Conservation (phyloP, 2,113 vertebrate genomes). For the Campylomormyrus tamandua region DNA sequence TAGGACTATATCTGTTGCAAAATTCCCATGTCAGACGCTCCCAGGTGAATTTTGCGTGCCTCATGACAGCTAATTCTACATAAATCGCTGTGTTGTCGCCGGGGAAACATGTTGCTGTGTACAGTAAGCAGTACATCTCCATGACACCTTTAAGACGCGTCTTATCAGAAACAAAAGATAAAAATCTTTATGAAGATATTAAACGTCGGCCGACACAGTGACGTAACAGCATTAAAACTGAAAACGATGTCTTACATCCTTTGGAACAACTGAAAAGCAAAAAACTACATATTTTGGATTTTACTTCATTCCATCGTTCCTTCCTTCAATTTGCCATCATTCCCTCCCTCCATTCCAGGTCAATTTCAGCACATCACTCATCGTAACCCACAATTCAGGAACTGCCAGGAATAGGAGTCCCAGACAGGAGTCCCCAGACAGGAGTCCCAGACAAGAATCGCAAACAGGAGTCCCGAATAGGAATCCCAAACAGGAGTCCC, state of each 20-base stretch:
- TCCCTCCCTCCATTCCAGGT: not conserved
- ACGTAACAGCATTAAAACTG: not conserved
- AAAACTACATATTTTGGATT: not conserved
- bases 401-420: not conserved
- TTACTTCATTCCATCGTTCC: not conserved
- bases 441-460: not conserved
- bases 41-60: not conserved
- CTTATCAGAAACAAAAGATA: not conserved
- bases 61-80: conserved; percentile 2
- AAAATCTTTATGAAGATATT: not conserved
- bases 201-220: not conserved
- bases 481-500: not conserved
- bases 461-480: not conserved
- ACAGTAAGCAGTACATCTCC: not conserved
- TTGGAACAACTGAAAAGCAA: not conserved
- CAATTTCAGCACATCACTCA: not conserved
- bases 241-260: not conserved
- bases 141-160: not conserved
- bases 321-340: not conserved
- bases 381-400: not conserved
- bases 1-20: not conserved
- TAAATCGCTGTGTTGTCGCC: not conserved
- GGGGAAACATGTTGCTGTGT: not conserved
- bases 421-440: not conserved
- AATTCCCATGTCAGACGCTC: not conserved